phyloP scores from a whole-genome alignment of 2,888 invertebrate species.

The Oxyteleia sp. region DNA sequence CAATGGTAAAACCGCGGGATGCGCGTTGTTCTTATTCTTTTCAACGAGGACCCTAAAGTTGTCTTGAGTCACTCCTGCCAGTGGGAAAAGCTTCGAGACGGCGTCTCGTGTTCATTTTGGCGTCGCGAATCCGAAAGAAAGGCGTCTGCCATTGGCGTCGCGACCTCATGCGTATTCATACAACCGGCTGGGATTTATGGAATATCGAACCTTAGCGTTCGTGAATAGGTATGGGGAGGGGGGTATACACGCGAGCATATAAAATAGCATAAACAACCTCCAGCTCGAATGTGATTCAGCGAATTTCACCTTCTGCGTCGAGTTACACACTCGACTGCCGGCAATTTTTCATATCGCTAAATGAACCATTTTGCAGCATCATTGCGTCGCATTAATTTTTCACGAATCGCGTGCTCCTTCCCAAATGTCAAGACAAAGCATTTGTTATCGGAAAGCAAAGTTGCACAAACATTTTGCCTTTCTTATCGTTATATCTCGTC shows the following conservation, averaged over 20 bases:
- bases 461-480: too few relatives aligned
- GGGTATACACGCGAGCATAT: constrained; percentile 28
- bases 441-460: too few relatives aligned
- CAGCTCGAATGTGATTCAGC: constrained; percentile 28
- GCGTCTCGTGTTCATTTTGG: constrained; percentile 57
- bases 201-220: too few relatives aligned
- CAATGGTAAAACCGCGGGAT: background rate
- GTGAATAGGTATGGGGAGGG: too few relatives aligned
- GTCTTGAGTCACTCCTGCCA: constrained; percentile 29
- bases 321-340: background rate
- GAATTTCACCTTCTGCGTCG: constrained; percentile 12
- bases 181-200: constrained; percentile 44
- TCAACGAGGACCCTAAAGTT: constrained; percentile 16
- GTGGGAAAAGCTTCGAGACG: constrained; percentile 38
- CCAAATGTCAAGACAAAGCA: too few relatives aligned
- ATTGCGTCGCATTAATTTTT: too few relatives aligned
- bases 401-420: too few relatives aligned
- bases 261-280: constrained; percentile 42
- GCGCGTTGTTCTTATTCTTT: constrained; percentile 35
- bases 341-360: constrained; percentile 8
- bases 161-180: constrained; percentile 63
- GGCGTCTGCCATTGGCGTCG: constrained; percentile 51
- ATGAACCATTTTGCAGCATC: background rate
- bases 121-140: constrained; percentile 60
- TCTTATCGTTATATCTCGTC: too few relatives aligned